These are phyloP conservation scores for Varanus salvator DNA, from an alignment of 2,113 vertebrate genomes.

Conservation along the genomic window DNA sequence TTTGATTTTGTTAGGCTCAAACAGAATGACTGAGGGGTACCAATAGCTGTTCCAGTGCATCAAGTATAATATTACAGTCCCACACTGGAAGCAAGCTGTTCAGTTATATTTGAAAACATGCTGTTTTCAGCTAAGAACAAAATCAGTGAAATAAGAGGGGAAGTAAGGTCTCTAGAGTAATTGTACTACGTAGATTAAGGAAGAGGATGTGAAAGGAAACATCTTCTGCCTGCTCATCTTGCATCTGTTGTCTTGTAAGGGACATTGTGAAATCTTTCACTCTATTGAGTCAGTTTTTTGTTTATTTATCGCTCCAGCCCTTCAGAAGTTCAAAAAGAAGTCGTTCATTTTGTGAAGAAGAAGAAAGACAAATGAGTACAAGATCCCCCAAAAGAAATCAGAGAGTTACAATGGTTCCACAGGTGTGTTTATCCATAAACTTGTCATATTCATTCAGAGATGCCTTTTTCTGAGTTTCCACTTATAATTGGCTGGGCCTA, in stretches of 20 bases:
- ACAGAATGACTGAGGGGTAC: background rate
- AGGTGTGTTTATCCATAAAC: constrained; percentile 78
- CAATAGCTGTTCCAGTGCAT: background rate
- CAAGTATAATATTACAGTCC: background rate
- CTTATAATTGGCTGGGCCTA: background rate
- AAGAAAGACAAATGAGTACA: constrained; percentile 87
- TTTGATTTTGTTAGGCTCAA: background rate
- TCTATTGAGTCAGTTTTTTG: constrained; percentile 47
- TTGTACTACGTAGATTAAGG: constrained; percentile 1
- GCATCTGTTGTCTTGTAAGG: constrained; percentile 49
- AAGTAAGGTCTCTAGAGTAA: background rate
- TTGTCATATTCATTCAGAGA: constrained; percentile 33
- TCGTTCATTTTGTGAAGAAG: constrained; percentile 92
- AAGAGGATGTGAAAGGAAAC: constrained; percentile 9
- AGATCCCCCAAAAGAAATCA: constrained; percentile 95
- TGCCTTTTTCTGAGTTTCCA: constrained; percentile 33
- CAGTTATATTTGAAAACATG: background rate
- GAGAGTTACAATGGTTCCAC: constrained; percentile 89
- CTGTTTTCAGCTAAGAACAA: background rate
- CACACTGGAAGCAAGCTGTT: background rate
- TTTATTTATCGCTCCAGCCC: constrained; percentile 79
- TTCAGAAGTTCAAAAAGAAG: constrained; percentile 95
- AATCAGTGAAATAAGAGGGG: background rate
- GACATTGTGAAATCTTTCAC: constrained; percentile 35
- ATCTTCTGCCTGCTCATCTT: constrained; percentile 23